Base-by-base conservation (phyloP, 2,888 invertebrate species). In the Rotaria magnacalcarata region DNA sequence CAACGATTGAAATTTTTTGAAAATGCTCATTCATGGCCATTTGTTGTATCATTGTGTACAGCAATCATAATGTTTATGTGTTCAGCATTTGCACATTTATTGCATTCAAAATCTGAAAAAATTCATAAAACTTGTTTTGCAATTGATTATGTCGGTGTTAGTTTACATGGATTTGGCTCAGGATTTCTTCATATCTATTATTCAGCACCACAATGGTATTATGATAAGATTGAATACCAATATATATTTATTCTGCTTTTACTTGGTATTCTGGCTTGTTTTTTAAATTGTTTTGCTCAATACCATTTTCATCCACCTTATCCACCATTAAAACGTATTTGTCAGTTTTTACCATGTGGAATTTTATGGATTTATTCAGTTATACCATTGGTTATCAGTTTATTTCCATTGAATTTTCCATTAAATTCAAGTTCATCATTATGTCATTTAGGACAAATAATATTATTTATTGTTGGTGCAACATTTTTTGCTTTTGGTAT, bases 111-210 rank as follows among this genome's bases (percentile, higher is more conserved):
- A 56, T 56, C 56, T 8, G 84, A 84, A 50, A 24, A 21, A 27
- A 84, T 84, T 74, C 86, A 86, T 84, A 60, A 50, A 74, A 85
- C 86, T 21, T 86, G 86, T 84, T 86, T 86, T 80, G 41, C 84
- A 19, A 84, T 84, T 34, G 86, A 86, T 54, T 86, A 84, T 86
- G 75, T 74, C 24, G 86, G 86, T 27, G 84, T 86, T 56, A 84
- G 84, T 80, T 85, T 86, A 47, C 84, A 86, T 47, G 86, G 86
- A 16, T 86, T 75, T 75, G 86, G 86, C 21, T 84, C 86, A 16
- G 84, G 84, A 34, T 85, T 84, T 67, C 84, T 86, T 84, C 86
- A 86, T 58, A 86, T 84, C n/a, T 86, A 84, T 58, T 75, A 84
- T n/a, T 86, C 67, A 10, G 50, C 54, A 14, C 86, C 84, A 21